phyloP scores from a whole-genome alignment of 2,888 invertebrate species.

The Poecilobothrus nobilitatus region DNA sequence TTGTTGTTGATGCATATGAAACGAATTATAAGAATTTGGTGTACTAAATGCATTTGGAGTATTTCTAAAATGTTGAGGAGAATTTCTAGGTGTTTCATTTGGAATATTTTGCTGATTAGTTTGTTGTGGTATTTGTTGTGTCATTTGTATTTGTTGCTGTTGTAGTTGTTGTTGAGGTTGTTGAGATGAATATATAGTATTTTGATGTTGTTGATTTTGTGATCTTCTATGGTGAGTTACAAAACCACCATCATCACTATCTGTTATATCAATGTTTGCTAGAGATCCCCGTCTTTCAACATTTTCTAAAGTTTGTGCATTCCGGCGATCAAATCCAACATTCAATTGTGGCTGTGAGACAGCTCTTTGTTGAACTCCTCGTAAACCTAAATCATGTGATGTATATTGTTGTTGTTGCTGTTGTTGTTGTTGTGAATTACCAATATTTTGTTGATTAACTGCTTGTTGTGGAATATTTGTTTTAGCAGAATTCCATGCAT shows the following conservation, averaged over 20 bases:
- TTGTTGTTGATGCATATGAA: constrained; percentile 12
- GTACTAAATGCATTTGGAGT: constrained; percentile 7
- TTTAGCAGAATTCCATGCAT: constrained; percentile 24
- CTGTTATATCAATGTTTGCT: constrained; percentile 51
- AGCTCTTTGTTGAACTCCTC: constrained; percentile 39
- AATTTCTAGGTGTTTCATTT: not conserved
- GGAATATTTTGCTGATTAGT: not conserved
- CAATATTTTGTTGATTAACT: constrained; percentile 20
- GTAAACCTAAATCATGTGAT: constrained; percentile 20
- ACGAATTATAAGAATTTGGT: not conserved
- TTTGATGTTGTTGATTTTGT: constrained; percentile 16
- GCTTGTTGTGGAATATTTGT: not conserved
- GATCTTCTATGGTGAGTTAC: constrained; percentile 24
- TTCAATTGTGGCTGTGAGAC: constrained; percentile 59
- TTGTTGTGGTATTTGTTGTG: too few relatives aligned
- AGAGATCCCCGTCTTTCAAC: constrained; percentile 49
- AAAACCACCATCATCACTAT: constrained; percentile 57
- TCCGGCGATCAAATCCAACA: constrained; percentile 23
- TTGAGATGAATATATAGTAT: too few relatives aligned
- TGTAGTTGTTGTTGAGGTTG: too few relatives aligned
- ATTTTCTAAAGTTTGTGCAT: constrained; percentile 22
- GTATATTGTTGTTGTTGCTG: constrained; percentile 18
- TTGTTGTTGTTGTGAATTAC: constrained; percentile 27
- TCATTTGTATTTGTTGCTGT: too few relatives aligned
- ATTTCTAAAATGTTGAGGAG: not conserved